These are phyloP conservation scores for Oreochromis tanganicae DNA, from an alignment of 2,113 vertebrate species.

Conservation along the genomic window DNA sequence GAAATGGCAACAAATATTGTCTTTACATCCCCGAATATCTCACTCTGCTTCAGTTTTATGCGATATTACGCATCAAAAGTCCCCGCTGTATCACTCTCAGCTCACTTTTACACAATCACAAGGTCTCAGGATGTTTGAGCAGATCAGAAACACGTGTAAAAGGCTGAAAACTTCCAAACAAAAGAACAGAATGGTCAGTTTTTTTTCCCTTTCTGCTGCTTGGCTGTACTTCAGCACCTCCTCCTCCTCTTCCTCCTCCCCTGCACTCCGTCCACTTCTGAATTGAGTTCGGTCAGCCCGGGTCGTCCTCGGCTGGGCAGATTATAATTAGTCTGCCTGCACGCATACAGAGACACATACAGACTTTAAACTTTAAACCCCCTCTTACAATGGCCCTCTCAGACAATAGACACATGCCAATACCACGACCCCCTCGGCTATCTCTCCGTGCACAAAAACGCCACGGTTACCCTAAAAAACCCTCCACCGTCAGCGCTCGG, in stretches of 20 bases:
- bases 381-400: conserved; percentile 33
- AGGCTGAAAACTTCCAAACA: background rate
- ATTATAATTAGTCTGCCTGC: conserved; percentile 64
- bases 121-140: background rate
- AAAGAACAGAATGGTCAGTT: background rate
- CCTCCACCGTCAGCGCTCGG: background rate
- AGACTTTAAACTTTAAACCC: conserved; percentile 64
- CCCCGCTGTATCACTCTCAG: background rate
- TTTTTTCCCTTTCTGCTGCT: conserved; percentile 6
- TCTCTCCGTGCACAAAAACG: conserved; percentile 21
- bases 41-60: background rate
- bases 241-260: background rate
- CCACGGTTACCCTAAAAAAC: conserved; percentile 15
- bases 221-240: conserved; percentile 1
- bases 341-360: conserved; percentile 31
- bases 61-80: background rate
- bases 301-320: conserved; percentile 57
- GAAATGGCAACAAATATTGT: background rate
- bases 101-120: background rate
- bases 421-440: conserved; percentile 42
- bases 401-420: conserved; percentile 73
- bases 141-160: background rate
- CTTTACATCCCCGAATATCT: background rate
- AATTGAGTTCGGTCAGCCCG: conserved; percentile 34
- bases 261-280: conserved; percentile 19